These are phyloP conservation scores for Pseudanteris insignis DNA, from an alignment of 2,888 invertebrate species.

Conservation along the genomic window DNA sequence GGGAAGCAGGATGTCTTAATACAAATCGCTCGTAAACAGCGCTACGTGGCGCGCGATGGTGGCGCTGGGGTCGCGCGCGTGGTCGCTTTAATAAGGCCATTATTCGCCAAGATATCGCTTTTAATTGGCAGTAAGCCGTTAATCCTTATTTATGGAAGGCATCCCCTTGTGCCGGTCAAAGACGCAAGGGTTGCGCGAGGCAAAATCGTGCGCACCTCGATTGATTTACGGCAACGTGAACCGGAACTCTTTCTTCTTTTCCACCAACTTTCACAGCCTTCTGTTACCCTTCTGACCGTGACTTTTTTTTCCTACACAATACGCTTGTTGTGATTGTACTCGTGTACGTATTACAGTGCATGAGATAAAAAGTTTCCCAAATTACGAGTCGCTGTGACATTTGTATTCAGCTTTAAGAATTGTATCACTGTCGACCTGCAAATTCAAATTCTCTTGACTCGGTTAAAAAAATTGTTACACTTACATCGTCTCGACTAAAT, in stretches of 20 bases:
- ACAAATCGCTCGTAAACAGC: slow-evolving; percentile 16
- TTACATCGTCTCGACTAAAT: no score
- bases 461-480: no score
- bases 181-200: slow-evolving; percentile 28
- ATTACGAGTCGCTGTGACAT: no score
- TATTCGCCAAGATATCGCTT: slow-evolving; percentile 44
- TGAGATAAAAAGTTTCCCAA: no score
- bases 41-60: slow-evolving; percentile 6
- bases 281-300: slow-evolving; percentile 34
- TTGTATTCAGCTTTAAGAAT: no score
- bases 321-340: no score
- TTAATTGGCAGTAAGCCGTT: slow-evolving; percentile 51
- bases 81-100: slow-evolving; percentile 45
- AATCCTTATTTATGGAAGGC: slow-evolving; percentile 55
- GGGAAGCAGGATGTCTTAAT: slow-evolving; percentile 17
- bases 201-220: slow-evolving; percentile 24
- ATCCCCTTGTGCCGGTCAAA: slow-evolving; percentile 19
- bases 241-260: slow-evolving; percentile 11
- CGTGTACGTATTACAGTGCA: no score
- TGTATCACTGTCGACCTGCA: no score
- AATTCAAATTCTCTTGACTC: no score
- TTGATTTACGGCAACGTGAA: slow-evolving; percentile 30
- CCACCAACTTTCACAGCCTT: slow-evolving; percentile 20
- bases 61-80: slow-evolving; percentile 25
- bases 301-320: neutral